phyloP scores from a whole-genome alignment of 2,888 invertebrate species.

The Cryptus viduatorius region DNA sequence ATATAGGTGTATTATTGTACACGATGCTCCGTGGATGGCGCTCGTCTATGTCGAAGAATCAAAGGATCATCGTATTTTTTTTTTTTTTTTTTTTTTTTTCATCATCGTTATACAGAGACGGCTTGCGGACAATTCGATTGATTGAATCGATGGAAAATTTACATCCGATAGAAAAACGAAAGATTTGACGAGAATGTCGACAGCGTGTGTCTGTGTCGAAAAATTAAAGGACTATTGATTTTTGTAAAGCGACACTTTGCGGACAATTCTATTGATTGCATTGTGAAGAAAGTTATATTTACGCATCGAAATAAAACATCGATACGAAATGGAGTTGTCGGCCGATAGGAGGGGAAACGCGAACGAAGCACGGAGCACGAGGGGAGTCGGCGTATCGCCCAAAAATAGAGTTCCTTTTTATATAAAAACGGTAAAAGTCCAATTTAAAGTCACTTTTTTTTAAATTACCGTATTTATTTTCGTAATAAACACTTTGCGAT shows the following conservation, averaged over 20 bases:
- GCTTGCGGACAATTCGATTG: too few species aligned
- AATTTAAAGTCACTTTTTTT: background rate
- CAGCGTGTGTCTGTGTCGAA: background rate
- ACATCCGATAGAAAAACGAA: too few species aligned
- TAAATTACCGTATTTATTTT: background rate
- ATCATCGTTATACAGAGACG: background rate
- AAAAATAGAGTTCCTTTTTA: too few species aligned
- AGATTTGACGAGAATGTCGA: background rate
- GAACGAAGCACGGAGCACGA: too few species aligned
- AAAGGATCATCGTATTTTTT: too few species aligned
- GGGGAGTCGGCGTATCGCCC: too few species aligned
- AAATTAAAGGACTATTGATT: slow-evolving; percentile 2
- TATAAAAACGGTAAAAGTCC: background rate
- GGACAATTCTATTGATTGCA: background rate
- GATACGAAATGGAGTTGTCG: too few species aligned
- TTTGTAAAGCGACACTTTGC: background rate
- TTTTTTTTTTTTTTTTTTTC: background rate
- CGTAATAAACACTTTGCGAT: background rate
- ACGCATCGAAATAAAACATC: too few species aligned
- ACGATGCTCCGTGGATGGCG: background rate
- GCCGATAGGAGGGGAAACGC: too few species aligned
- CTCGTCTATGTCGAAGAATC: too few species aligned
- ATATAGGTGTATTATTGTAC: slow-evolving; percentile 25
- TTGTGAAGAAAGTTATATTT: background rate
- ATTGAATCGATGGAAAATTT: too few species aligned